A percentile compares a stretch with the other conserved stretches of the same genome.
Conservation (phyloP, 2,113 vertebrate genomes). For the Pangasianodon gigas region DNA sequence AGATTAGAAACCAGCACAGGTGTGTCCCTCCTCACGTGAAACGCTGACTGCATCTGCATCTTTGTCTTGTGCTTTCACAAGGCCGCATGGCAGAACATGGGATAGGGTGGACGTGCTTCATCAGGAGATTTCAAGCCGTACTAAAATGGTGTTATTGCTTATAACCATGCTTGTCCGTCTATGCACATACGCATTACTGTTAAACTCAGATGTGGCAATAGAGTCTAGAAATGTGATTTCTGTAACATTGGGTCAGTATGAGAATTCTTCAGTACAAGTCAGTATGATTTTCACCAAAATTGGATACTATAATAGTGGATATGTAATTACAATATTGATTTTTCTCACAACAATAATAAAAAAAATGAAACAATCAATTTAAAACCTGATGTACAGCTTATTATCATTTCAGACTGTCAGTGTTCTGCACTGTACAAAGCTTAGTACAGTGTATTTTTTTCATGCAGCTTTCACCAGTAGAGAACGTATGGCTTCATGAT, state of each 20-base stretch:
- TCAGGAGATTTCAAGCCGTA: slow-evolving; percentile 55
- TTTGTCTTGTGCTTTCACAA: slow-evolving; percentile 43
- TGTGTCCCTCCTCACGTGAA: neutral
- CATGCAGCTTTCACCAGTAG: too few relatives aligned
- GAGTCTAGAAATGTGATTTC: neutral
- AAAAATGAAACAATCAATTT: neutral
- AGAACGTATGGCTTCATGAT: neutral
- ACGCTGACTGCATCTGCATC: slow-evolving; percentile 26
- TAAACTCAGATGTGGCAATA: neutral
- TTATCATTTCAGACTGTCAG: neutral
- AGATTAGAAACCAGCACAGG: neutral
- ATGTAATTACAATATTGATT: neutral
- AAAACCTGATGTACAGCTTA: neutral
- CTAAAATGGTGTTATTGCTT: slow-evolving; percentile 58
- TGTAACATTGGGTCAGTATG: neutral
- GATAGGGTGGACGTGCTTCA: slow-evolving; percentile 1
- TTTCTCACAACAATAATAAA: neutral
- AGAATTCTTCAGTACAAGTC: neutral
- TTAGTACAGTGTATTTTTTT: neutral
- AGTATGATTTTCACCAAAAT: neutral
- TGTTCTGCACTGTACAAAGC: neutral
- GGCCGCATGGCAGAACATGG: slow-evolving; percentile 59
- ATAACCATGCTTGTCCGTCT: neutral
- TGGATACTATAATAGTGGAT: neutral
- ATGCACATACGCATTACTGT: neutral